Evolutionary conservation across 2,888 invertebrate genomes (phyloP).

Genomic region (Troides oblongomaculatus): DNA sequence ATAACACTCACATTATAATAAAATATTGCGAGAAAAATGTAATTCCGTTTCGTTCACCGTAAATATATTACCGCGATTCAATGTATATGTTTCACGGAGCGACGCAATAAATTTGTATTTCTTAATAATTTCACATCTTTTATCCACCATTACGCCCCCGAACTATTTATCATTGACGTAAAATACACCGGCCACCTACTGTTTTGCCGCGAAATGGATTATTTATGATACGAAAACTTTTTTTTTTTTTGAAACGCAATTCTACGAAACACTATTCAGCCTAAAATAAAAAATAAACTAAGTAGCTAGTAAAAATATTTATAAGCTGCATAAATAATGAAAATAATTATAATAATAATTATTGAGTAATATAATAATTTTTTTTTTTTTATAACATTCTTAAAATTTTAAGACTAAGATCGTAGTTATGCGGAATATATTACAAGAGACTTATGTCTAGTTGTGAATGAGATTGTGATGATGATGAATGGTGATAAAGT

Average conservation of each 20-base stretch:
- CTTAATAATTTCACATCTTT: slow-evolving; percentile 24
- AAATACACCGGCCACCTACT: slow-evolving; percentile 20
- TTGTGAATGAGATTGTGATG: no score
- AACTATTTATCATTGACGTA: slow-evolving; percentile 22
- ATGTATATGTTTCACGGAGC: slow-evolving; percentile 9
- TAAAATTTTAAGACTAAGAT: no score
- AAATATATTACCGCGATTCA: slow-evolving; percentile 7
- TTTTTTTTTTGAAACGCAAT: background rate
- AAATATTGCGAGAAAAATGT: slow-evolving; percentile 10
- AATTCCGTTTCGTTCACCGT: slow-evolving; percentile 11
- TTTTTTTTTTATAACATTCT: no score
- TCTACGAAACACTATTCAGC: no score
- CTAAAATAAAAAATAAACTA: no score
- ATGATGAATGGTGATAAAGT: background rate
- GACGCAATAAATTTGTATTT: slow-evolving; percentile 21
- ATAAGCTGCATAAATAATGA: no score
- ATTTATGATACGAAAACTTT: slow-evolving; percentile 7
- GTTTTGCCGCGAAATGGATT: slow-evolving; percentile 6
- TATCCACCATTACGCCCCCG: slow-evolving; percentile 21
- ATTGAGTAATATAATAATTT: no score
- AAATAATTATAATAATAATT: no score
- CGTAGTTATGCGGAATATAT: no score
- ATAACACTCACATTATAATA: slow-evolving; percentile 21
- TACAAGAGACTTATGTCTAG: no score
- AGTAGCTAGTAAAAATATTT: no score